Evolutionary conservation across 2,888 invertebrate species (phyloP).

Genomic region (Tetanocera ferruginea): DNA sequence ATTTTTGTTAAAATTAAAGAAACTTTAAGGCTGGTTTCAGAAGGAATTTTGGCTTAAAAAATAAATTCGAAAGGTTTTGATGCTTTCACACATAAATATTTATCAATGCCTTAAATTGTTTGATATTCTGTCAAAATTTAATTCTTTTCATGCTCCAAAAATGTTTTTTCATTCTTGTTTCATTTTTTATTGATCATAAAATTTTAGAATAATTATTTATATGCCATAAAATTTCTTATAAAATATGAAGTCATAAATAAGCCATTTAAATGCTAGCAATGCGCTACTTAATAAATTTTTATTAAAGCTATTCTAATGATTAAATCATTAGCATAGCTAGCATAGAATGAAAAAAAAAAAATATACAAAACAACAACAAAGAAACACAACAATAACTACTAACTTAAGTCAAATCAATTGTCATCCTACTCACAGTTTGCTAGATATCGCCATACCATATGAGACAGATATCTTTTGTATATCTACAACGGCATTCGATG

Average conservation of each 20-base stretch:
- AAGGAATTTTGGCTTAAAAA: no score
- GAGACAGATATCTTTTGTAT: conserved; percentile 44
- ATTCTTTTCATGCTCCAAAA: background rate
- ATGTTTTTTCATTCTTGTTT: background rate
- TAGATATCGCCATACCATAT: conserved; percentile 36
- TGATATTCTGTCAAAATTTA: no score
- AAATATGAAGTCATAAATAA: background rate
- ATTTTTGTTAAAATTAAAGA: no score
- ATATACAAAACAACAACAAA: conserved; percentile 28
- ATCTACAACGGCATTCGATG: conserved; percentile 23
- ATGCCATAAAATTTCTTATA: background rate
- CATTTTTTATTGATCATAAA: background rate
- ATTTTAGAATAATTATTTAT: background rate
- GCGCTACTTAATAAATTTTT: conserved; percentile 19
- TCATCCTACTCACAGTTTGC: conserved; percentile 47
- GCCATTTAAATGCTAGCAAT: conserved; percentile 9
- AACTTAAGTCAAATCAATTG: conserved; percentile 52
- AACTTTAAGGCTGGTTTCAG: no score
- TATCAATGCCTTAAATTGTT: no score
- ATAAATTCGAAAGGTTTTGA: no score
- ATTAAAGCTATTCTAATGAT: background rate
- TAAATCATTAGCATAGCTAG: background rate
- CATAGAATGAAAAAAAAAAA: conserved; percentile 1
- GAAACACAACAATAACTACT: conserved; percentile 47
- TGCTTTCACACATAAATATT: no score